A percentile compares a stretch with the other conserved stretches of the same genome.
phyloP scores from a whole-genome alignment of 2,888 invertebrate genomes.

The Philaethria dido region DNA sequence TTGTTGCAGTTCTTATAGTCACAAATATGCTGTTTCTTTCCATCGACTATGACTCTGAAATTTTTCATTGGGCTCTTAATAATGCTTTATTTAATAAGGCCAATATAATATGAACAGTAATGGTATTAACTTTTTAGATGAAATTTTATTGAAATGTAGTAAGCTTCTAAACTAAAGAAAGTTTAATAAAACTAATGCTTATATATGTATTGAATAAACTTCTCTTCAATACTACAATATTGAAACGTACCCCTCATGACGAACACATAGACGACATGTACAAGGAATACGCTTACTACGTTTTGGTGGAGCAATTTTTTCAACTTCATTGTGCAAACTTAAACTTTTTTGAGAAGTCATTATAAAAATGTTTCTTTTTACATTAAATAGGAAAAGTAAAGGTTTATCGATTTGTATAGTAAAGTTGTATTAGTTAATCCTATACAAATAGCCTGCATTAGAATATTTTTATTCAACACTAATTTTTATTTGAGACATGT shows the following conservation, averaged over 20 bases:
- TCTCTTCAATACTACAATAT: not conserved
- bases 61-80: not conserved
- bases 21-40: slow-evolving; percentile 21
- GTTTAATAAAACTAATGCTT: not conserved
- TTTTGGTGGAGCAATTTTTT: slow-evolving; percentile 6
- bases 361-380: not conserved
- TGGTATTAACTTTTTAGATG: not conserved
- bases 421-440: not conserved
- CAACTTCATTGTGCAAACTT: not conserved
- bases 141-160: not conserved
- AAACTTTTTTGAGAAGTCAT: slow-evolving; percentile 8
- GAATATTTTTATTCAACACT: not conserved
- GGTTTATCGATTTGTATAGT: not conserved
- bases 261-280: slow-evolving; percentile 17
- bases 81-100: not conserved
- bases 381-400: not conserved
- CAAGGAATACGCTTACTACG: slow-evolving; percentile 15
- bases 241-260: slow-evolving; percentile 10
- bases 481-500: too few species aligned
- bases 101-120: not conserved
- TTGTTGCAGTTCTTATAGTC: slow-evolving; percentile 18
- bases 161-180: not conserved
- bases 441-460: not conserved
- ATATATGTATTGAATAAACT: not conserved
- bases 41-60: slow-evolving; percentile 23